Conservation (phyloP, 2,113 vertebrate species). For the Microtus pennsylvanicus region DNA sequence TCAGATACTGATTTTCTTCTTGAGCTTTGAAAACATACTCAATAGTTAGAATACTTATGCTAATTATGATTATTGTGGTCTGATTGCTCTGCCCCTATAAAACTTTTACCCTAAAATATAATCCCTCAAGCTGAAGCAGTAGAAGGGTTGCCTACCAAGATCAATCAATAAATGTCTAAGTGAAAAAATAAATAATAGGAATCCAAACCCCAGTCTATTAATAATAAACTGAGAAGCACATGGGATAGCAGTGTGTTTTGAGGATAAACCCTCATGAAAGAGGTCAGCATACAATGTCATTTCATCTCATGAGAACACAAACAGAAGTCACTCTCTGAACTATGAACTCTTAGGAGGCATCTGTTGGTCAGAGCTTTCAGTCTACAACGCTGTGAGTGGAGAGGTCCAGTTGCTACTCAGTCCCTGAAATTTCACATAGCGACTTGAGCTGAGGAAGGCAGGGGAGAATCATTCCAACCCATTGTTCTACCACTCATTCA, state of each 20-base stretch:
- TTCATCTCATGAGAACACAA: rapidly evolving
- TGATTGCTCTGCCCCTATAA: neutral
- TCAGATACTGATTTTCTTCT: neutral
- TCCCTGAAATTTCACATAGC: neutral
- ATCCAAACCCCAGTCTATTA: neutral
- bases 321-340: neutral
- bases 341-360: neutral
- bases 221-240: rapidly evolving
- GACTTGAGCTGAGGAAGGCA: neutral
- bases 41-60: neutral
- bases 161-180: neutral
- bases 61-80: neutral
- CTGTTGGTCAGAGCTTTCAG: neutral
- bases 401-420: neutral
- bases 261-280: neutral
- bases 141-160: neutral
- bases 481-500: neutral
- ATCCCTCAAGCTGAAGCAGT: neutral
- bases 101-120: neutral
- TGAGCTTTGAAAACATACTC: neutral
- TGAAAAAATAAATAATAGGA: neutral
- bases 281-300: neutral
- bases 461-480: neutral
- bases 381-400: neutral
- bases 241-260: neutral